Evolutionary conservation across 2,797 vertebrate species (phyloP), one percentile per base, ranked within the genome.

Genomic region (Octomys mimax): DNA sequence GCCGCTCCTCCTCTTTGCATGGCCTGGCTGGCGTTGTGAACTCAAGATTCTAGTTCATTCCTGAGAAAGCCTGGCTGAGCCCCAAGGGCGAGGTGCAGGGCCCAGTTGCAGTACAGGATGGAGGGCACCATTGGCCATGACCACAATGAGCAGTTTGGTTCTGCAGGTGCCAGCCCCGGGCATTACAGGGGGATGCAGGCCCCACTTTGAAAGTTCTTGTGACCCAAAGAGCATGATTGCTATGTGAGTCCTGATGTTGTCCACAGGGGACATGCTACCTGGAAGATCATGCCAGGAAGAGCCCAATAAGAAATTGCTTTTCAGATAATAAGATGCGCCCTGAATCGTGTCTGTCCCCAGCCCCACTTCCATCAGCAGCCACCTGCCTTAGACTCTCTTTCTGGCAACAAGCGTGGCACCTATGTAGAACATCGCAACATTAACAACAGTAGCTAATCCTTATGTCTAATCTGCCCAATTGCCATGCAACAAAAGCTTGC

Each of bases 131-230:
- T 83, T 61, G 39, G 19, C n/a, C 36, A 46, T 16, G 46, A 1
- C 46, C 18, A 61, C 42, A 6, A 68, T 26, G 42, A 70, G n/a
- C 75, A 77, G 75, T 73, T 70, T 39, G 16, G 19, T 71, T 71
- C 64, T 73, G 39, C 49, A 73, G 52, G 31, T 6, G 52, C 81
- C 10, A 49, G 59, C 0, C 54, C 28, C 28, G 61, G 46, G 33
- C 9, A 28, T 49, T 42, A 14, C 31, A n/a, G 18, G 71, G 31
- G 19, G 2, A n/a, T 21, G 21, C 10, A 24, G 14, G 0, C 13
- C 64, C 42, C 24, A 18, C 14, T n/a, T 12, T 59, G 7, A 85
- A 87, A 78, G 39, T 31, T 24, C 14, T 42, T 91, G 62, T 88
- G 64, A 89, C 71, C 36, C 11, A 5, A 85, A 21, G 52, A 82